Evolutionary conservation across 2,797 vertebrate species (phyloP), one percentile per base, ranked within the genome.

Genomic region (Lindbergichthys nudifrons): DNA sequence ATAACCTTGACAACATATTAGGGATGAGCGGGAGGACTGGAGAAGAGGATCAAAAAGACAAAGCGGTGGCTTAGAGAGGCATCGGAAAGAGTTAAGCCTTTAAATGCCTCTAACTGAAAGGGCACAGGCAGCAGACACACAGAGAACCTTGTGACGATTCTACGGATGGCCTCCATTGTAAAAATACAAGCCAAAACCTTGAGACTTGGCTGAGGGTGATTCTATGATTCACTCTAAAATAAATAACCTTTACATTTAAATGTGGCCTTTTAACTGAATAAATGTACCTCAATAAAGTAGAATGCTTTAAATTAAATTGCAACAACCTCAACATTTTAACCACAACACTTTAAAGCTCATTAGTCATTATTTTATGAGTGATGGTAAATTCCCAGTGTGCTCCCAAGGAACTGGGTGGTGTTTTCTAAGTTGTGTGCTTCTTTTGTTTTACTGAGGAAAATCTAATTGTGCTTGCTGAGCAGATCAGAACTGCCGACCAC

Each of bases 361-460:
- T 59, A 76, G 36, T 11, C 30, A 54, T 66, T 47, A 54, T 64
- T 87, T 84, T 73, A 82, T 60, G 67, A 65, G 50, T 26, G 65
- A 79, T 50, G 63, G 39, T 51, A 30, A 69, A 66, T 75, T 77
- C 56, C 58, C 62, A 39, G 42, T 10, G 42, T 9, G 6, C 69
- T 53, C 9, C 19, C 48, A 77, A 60, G 53, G 46, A 52, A 70
- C 59, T 54, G 19, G 63, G 75, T 58, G 62, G 52, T 62, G 59
- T 59, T 79, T 84, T 73, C 18, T 57, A 65, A 63, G 77, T 41
- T 51, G 54, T 45, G 14, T 67, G 57, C 51, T 47, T 83, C 66
- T 69, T 76, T 83, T 85, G 79, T 84, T 89, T 87, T 78, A 81
- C 64, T 74, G 70, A 77, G 76, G 70, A 84, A 84, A 82, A 46